Evolutionary conservation across 1,140 invertebrate species (phyloP), one percentile per base, ranked within the genome.

Genomic region (Neelides sp.): DNA sequence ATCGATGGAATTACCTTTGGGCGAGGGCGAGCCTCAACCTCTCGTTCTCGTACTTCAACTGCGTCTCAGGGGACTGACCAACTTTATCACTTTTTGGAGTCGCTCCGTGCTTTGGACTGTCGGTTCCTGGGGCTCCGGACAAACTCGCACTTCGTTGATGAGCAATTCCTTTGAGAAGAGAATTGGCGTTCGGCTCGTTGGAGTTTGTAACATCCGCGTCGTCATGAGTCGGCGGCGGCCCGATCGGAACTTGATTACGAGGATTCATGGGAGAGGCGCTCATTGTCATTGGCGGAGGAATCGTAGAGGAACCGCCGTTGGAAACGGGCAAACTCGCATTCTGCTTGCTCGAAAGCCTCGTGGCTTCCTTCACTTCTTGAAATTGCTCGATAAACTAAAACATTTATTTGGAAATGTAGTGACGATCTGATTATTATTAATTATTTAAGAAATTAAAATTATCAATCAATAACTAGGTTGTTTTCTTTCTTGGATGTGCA

Each of bases 41-140:
- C 66, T 96, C 92, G 70, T 96, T 97, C 71, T 98, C 93, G 72
- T 96, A 95, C 68, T 94, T 90, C 28, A 97, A 73, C 67, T 95
- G 90, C 64, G 85, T 83, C 65, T 94, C 89, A 5, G 77, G 73
- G 28, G 73, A 55, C 35, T 61, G 57, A 28, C 53, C 53, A 17
- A 55, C 48, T 41, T 42, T 46, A 73, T 56, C 71, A 60, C 77
- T 71, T 65, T 78, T 78, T 42, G 72, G 76, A 50, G 41, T 45
- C 35, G 50, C 47, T 40, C 55, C 52, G 50, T 61, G 59, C 40
- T 57, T 61, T 13, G 59, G 59, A 51, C 55, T 57, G n/a, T 61
- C 59, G 10, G 50, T 61, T 12, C 48, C 52, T 4, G 52, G 49
- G 15, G 48, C 59, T 7, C 35, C 47, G 2, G 59, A 57, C 42